Evolutionary conservation across 1,140 invertebrate genomes (phyloP).

Genomic region (Platyscapa corneri): DNA sequence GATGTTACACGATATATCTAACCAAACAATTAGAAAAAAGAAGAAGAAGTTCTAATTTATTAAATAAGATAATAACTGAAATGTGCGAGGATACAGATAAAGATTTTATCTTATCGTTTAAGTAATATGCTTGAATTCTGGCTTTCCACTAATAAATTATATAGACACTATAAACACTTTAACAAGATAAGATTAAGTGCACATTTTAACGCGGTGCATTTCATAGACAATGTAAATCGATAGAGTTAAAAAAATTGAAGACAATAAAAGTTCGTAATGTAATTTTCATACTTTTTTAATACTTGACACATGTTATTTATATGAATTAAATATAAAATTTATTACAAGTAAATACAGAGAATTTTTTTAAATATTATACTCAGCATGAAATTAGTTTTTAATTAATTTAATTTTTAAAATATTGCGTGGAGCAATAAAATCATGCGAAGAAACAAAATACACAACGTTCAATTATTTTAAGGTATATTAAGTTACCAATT

Average conservation of each 20-base stretch:
- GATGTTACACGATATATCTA: not conserved
- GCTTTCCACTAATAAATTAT: not conserved
- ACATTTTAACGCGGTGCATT: slow-evolving; percentile 8
- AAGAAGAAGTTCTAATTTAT: not conserved
- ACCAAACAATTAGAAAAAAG: not conserved
- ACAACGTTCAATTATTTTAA: not conserved
- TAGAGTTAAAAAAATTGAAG: not conserved
- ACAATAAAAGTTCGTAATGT: not conserved
- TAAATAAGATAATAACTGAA: not conserved
- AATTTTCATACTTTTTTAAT: not conserved
- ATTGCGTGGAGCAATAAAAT: not conserved
- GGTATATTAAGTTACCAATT: not conserved
- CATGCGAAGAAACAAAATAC: not conserved
- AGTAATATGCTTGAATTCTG: not conserved
- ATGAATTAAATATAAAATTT: not conserved
- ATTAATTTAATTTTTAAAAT: not conserved
- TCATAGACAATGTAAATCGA: slow-evolving; percentile 4
- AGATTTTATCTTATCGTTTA: not conserved
- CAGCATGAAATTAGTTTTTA: not conserved
- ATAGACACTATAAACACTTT: slow-evolving; percentile 7
- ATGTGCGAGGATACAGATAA: not conserved
- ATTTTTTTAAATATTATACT: not conserved
- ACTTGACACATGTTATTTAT: not conserved
- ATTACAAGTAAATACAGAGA: not conserved
- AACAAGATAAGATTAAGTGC: slow-evolving; percentile 28